Evolutionary conservation across 2,888 invertebrate species (phyloP), one percentile per base, ranked within the genome.

Genomic region (Cremastinae sp.): DNA sequence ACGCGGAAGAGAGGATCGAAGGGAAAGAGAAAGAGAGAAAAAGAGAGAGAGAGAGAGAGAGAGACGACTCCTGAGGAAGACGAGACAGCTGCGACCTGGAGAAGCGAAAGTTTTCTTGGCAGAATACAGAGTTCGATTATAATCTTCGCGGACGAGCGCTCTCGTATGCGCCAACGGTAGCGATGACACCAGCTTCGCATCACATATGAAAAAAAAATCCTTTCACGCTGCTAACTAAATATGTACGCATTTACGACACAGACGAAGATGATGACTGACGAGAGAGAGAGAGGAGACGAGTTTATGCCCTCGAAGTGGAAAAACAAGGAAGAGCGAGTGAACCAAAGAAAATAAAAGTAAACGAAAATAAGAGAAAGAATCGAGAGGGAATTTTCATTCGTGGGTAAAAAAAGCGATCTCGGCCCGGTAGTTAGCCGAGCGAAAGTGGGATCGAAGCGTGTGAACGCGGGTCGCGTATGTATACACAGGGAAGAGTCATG

Each of bases 361-460:
- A 28, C n/a, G n/a, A n/a, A n/a, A n/a, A n/a, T n/a, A n/a, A n/a
- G n/a, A n/a, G n/a, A n/a, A n/a, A n/a, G n/a, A n/a, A n/a, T n/a
- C n/a, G n/a, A n/a, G n/a, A n/a, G n/a, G n/a, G n/a, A n/a, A n/a
- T n/a, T n/a, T n/a, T n/a, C n/a, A n/a, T n/a, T n/a, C n/a, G n/a
- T n/a, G n/a, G n/a, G n/a, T n/a, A n/a, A n/a, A n/a, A n/a, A n/a
- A n/a, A n/a, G n/a, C n/a, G n/a, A n/a, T n/a, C n/a, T n/a, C n/a
- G n/a, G n/a, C n/a, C n/a, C n/a, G n/a, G 16, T 41, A 16, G 56
- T 49, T 28, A 12, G 49, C 61, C 9, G 35, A 68, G 75, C 71
- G 75, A 75, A 75, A 75, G 75, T 72, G 66, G 71, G 66, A 62
- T 66, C 75, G 8, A 2, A 62, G 41, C 75, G 75, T 71, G 75